These are phyloP conservation scores for Platorchestia sp. DNA, from an alignment of 1,140 invertebrate species.

Conservation along the genomic window DNA sequence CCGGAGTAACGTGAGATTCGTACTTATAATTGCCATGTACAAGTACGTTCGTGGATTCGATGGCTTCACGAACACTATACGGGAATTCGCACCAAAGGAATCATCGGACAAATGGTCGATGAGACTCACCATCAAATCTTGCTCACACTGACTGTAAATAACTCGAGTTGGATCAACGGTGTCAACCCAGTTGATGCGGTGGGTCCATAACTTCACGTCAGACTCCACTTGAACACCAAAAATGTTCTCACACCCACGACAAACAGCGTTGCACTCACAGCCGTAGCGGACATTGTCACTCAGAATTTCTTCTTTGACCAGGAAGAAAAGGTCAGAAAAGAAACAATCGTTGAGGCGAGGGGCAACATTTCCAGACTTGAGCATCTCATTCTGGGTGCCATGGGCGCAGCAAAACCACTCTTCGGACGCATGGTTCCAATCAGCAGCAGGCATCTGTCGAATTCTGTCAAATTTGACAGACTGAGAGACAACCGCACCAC, in stretches of 20 bases:
- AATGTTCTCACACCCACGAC: background rate
- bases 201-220: slow-evolving; percentile 31
- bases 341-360: background rate
- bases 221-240: background rate
- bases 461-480: slow-evolving; percentile 23
- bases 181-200: background rate
- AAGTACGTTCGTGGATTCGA: background rate
- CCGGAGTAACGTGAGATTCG: background rate
- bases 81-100: background rate
- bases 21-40: slow-evolving; percentile 15
- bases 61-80: slow-evolving; percentile 8
- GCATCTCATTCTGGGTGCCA: background rate
- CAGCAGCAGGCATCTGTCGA: slow-evolving; percentile 32
- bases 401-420: slow-evolving; percentile 26
- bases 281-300: background rate
- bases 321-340: slow-evolving; percentile 23
- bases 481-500: background rate
- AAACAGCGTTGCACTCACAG: background rate
- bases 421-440: slow-evolving; percentile 12
- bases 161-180: background rate
- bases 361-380: background rate
- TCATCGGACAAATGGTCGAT: slow-evolving; percentile 3
- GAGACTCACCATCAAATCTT: background rate
- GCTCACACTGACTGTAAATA: background rate
- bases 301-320: background rate